Base-by-base conservation (phyloP, 2,113 vertebrate genomes). In the Apodemus sylvaticus region DNA sequence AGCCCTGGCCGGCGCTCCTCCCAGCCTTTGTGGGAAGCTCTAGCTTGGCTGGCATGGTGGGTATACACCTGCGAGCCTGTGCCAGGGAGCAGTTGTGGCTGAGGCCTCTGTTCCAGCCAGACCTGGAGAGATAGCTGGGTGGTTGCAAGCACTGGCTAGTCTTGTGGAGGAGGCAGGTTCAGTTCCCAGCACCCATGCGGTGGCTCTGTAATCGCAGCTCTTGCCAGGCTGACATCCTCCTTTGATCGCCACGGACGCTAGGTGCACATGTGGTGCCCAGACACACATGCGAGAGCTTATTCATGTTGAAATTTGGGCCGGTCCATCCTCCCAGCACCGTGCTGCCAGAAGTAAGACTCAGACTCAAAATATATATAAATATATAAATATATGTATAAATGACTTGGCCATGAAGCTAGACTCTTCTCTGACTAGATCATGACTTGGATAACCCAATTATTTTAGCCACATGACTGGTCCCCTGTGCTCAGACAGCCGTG, bases 21-120 rank as follows among this genome's bases (percentile, higher is more conserved):
- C 76, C 26, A 34, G 45, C 76, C 42, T 77, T 17, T 31, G 76
- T 31, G 45, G 26, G 31, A 8, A 29, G 45, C 26, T 66, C 26
- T 1, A 6, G 26, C 7, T 36, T 1, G 48, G 7, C 7, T 2
- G 31, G 14, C 34, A 9, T 20, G 36, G 7, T 7, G 53, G 53
- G 53, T 3, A 10, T 10, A 22, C 51, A 55, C 2, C 78, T 55
- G 51, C 10, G 7, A 39, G 1, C 76, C 76, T 19, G 16, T 34
- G 11, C 17, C 20, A 12, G 8, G 17, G 51, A 34, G 48, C 51
- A 0, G 77, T 31, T 53, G 51, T 55, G 51, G 16, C 77, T 19
- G 17, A 3, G 17, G 76, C 76, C 74, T 77, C 74, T 3, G 17
- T 55, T 36, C 51, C 4, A 58, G 53, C 53, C 53, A 39, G 36